phyloP scores from a whole-genome alignment of 1,140 invertebrate genomes.

The Drosophila kohkoa region DNA sequence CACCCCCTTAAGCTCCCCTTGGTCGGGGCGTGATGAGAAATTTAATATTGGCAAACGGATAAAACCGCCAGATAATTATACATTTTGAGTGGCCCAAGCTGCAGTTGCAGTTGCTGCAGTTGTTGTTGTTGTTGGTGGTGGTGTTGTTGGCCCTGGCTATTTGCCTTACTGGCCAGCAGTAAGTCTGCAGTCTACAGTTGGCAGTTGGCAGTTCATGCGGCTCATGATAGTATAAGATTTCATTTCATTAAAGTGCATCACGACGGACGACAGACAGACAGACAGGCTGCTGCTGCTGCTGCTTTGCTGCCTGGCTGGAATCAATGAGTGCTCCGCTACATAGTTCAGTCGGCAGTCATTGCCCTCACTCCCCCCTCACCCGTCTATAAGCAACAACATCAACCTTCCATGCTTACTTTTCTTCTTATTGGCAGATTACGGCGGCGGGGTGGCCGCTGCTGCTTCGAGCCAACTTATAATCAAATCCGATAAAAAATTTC shows the following conservation, averaged over 20 bases:
- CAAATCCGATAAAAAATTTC: constrained; percentile 84
- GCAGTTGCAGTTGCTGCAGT: constrained; percentile 41
- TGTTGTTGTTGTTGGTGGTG: constrained; percentile 29
- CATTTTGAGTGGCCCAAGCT: constrained; percentile 77
- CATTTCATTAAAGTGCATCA: constrained; percentile 84
- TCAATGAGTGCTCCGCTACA: constrained; percentile 74
- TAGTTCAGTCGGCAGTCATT: constrained; percentile 41
- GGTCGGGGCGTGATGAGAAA: constrained; percentile 81
- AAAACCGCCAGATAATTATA: constrained; percentile 83
- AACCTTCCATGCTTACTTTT: constrained; percentile 71
- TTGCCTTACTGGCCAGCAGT: constrained; percentile 39
- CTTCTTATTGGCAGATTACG: constrained; percentile 83
- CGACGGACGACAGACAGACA: constrained; percentile 62
- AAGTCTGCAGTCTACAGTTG: constrained; percentile 23
- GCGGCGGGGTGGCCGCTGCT: constrained; percentile 50
- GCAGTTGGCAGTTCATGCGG: constrained; percentile 59
- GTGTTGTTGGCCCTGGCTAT: constrained; percentile 22
- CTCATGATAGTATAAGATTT: constrained; percentile 83
- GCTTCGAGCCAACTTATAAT: constrained; percentile 74
- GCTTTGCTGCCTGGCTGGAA: constrained; percentile 34
- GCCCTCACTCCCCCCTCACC: background rate
- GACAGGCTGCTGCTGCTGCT: constrained; percentile 20
- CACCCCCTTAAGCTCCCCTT: constrained; percentile 26
- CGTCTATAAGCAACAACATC: background rate
- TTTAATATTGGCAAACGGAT: constrained; percentile 84